Percentiles rank a stretch among this genome's conserved stretches.
phyloP scores from a whole-genome alignment of 2,113 vertebrate species.

The Misgurnus mizolepis region DNA sequence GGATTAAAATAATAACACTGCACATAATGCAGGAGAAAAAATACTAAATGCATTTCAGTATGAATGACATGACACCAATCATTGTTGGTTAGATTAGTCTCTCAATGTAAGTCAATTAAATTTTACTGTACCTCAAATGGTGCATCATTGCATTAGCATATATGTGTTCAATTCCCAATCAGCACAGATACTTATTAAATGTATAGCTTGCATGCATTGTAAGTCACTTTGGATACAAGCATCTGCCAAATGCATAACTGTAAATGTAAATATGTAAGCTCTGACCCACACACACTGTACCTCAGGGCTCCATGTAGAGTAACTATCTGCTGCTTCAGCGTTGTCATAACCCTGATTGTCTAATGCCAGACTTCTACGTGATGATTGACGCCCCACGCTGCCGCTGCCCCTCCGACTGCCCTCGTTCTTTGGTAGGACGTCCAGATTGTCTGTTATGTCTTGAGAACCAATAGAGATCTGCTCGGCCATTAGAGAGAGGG shows the following conservation, averaged over 20 bases:
- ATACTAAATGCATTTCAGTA: too few species aligned
- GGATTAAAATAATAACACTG: too few species aligned
- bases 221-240: too few species aligned
- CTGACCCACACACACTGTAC: slow-evolving; percentile 66
- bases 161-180: too few species aligned
- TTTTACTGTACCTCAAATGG: too few species aligned
- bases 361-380: slow-evolving; percentile 62
- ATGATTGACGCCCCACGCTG: slow-evolving; percentile 58
- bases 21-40: too few species aligned
- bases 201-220: too few species aligned
- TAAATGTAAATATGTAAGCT: not conserved
- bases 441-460: slow-evolving; percentile 48
- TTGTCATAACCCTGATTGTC: slow-evolving; percentile 71
- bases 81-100: too few species aligned
- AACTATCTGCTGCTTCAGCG: slow-evolving; percentile 79
- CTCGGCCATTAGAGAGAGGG: slow-evolving; percentile 49
- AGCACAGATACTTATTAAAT: too few species aligned
- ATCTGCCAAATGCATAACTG: not conserved
- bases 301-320: slow-evolving; percentile 86
- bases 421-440: slow-evolving; percentile 44
- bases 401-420: slow-evolving; percentile 31
- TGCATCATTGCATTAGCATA: too few species aligned
- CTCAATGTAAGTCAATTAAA: not conserved
- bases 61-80: too few species aligned
- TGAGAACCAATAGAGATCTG: slow-evolving; percentile 62